These are phyloP conservation scores for Channallabes apus DNA, from an alignment of 2,797 vertebrate species.

Conservation along the genomic window DNA sequence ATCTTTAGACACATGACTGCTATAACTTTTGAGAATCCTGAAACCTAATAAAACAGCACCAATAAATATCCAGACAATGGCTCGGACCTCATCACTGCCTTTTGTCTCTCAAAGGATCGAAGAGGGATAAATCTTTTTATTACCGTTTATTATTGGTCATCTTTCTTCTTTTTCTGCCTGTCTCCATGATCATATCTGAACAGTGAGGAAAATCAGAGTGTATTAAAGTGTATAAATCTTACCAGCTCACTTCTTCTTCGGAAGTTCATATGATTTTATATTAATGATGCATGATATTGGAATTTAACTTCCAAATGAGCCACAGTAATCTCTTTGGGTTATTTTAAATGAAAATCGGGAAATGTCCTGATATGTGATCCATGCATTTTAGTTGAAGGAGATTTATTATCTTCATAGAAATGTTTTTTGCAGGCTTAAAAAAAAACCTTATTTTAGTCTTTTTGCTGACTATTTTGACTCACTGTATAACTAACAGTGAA, in stretches of 20 bases:
- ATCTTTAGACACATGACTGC: not conserved
- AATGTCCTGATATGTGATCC: not conserved
- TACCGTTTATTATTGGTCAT: not conserved
- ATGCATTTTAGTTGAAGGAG: not conserved
- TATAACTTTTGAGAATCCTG: not conserved
- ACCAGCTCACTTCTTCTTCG: not conserved
- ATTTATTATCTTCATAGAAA: not conserved
- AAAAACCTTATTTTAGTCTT: not conserved
- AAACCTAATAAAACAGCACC: not conserved
- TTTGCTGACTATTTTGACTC: not conserved
- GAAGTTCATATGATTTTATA: not conserved
- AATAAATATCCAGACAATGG: not conserved
- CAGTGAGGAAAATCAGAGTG: not conserved
- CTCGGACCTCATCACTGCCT: not conserved
- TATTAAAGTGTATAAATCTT: not conserved
- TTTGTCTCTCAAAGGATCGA: not conserved
- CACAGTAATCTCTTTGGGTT: not conserved
- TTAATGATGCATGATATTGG: not conserved
- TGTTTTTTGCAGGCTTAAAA: not conserved
- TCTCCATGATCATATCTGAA: not conserved
- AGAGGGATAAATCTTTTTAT: not conserved
- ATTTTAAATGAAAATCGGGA: not conserved
- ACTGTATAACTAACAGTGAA: not conserved
- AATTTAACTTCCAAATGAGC: not conserved
- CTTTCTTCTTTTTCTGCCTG: not conserved